Percentiles rank a stretch among this genome's conserved stretches.
phyloP scores from a whole-genome alignment of 2,797 vertebrate species.

The Buphagus erythrorhynchus region DNA sequence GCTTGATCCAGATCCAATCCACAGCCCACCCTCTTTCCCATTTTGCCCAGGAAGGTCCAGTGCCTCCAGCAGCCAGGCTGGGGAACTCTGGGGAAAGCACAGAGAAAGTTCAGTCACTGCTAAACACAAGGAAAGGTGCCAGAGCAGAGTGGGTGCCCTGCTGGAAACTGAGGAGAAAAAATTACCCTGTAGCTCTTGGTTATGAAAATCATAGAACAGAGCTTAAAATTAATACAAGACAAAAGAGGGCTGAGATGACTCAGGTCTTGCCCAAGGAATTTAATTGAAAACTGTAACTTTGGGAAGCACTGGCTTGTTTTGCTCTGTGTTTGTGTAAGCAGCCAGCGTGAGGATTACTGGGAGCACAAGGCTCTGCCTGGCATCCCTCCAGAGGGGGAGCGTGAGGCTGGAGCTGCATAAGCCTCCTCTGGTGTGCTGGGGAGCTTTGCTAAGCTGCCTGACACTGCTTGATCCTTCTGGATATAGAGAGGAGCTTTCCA shows the following conservation, averaged over 20 bases:
- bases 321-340: constrained; percentile 7
- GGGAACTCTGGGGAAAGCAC: not conserved
- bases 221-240: not conserved
- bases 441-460: constrained; percentile 1
- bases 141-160: not conserved
- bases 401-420: not conserved
- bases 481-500: not conserved
- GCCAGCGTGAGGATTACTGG: not conserved
- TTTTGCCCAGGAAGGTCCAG: not conserved
- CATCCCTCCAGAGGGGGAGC: not conserved
- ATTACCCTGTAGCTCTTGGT: not conserved
- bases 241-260: not conserved
- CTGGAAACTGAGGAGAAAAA: not conserved
- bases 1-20: not conserved
- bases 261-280: not conserved
- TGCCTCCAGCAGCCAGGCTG: not conserved
- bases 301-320: not conserved
- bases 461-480: not conserved
- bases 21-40: fast-evolving
- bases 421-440: not conserved
- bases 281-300: not conserved
- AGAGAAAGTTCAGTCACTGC: not conserved
- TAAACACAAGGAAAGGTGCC: not conserved
- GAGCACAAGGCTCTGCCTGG: constrained; percentile 7
- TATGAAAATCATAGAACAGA: not conserved